Evolutionary conservation across 2,797 vertebrate species (phyloP).

Genomic region (Anguilla anguilla): DNA sequence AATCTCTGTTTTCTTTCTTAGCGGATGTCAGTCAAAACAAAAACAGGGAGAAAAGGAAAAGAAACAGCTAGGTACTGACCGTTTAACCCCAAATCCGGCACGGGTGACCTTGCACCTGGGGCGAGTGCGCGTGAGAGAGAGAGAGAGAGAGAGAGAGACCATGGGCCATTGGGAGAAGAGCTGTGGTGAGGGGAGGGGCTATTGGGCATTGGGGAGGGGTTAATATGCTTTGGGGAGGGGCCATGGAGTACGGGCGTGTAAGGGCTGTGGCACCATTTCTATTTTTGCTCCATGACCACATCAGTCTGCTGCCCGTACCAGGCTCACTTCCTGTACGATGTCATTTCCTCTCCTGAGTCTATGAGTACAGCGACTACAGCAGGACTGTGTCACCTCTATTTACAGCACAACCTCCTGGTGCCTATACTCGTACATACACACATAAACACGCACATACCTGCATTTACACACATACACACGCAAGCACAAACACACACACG

Average conservation of each 20-base stretch:
- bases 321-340: conserved; percentile 79
- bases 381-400: conserved; percentile 78
- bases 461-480: not conserved
- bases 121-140: not conserved
- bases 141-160: not conserved
- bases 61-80: not conserved
- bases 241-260: conserved; percentile 58
- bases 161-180: conserved; percentile 54
- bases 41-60: not conserved
- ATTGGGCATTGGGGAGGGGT: conserved; percentile 59
- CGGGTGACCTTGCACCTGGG: not conserved
- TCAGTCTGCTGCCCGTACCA: conserved; percentile 83
- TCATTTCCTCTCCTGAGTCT: conserved; percentile 80
- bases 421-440: not conserved
- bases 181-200: conserved; percentile 63
- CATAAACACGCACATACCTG: not conserved
- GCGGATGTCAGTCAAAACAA: not conserved
- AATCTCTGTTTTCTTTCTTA: not conserved
- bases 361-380: conserved; percentile 75
- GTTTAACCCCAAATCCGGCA: not conserved
- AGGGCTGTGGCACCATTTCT: conserved; percentile 75
- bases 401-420: conserved; percentile 62
- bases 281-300: conserved; percentile 88
- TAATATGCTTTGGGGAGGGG: conserved; percentile 61
- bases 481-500: conserved; percentile 25